phyloP scores from a whole-genome alignment of 2,888 invertebrate genomes.

The Dioctria rufipes region DNA sequence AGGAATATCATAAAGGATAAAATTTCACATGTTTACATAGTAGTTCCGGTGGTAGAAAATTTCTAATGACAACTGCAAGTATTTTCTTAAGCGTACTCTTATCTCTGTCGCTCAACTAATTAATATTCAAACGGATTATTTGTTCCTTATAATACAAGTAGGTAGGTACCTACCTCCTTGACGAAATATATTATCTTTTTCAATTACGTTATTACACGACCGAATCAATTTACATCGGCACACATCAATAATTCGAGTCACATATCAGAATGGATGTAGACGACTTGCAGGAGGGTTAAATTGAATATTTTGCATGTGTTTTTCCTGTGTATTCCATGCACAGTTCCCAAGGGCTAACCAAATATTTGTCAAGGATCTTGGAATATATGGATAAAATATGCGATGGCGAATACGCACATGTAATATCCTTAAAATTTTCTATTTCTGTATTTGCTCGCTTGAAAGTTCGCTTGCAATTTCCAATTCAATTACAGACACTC shows the following conservation, averaged over 20 bases:
- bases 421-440: constrained; percentile 49
- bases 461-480: constrained; percentile 8
- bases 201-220: not conserved
- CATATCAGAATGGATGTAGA: not conserved
- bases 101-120: no score
- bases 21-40: not conserved
- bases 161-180: no score
- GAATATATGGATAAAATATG: constrained; percentile 47
- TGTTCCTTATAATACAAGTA: no score
- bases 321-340: constrained; percentile 27
- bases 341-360: constrained; percentile 33
- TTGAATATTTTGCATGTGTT: not conserved
- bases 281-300: not conserved
- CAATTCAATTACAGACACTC: constrained; percentile 30
- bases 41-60: no score
- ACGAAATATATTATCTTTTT: not conserved
- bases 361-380: constrained; percentile 29
- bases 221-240: not conserved
- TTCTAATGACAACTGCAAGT: no score
- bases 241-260: not conserved
- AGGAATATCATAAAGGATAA: constrained; percentile 2
- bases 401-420: constrained; percentile 40
- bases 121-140: no score
- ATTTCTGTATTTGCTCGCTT: constrained; percentile 25
- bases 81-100: no score